Evolutionary conservation across 2,888 invertebrate genomes (phyloP), one percentile per base, ranked within the genome.

Genomic region (Catocala nupta): DNA sequence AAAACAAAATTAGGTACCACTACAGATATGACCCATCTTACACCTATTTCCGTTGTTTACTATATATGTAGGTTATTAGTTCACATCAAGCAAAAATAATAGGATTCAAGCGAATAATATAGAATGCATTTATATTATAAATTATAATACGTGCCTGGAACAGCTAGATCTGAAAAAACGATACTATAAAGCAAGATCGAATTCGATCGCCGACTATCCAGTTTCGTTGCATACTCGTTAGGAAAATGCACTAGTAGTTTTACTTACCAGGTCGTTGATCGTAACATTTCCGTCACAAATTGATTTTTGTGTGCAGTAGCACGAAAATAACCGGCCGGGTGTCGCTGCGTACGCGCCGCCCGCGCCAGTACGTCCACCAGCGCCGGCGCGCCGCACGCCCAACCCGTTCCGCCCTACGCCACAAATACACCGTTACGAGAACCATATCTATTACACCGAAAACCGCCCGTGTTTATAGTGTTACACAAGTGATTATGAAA

Each of bases 281-380:
- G 94, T 94, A 87, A 90, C 91, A 91, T 91, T 93, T 92, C 90
- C 89, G 88, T 90, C 90, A 89, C 90, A 88, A 90, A 90, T 86
- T 88, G 85, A 90, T 89, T 92, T 91, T 92, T 90, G 87, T 91
- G 86, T 90, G 90, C 89, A 89, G 88, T 88, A 92, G 93, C 90
- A 93, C 93, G 72, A 91, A 93, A 93, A 93, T 94, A 94, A 90
- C 88, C 83, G 84, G 88, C 94, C 92, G 93, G 93, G 93, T 86
- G 86, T 84, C 86, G 90, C 85, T 87, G 86, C 87, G 86, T 81
- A 80, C 84, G 82, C 86, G 86, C 80, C 70, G 81, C 11, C 43
- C 6, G 36, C 11, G 43, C 80, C 87, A 89, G 88, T 89, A 77
- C 80, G 67, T 78, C 79, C 77, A 82, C 65, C 76, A 81, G 78